Evolutionary conservation across 1,140 invertebrate genomes (phyloP).

Genomic region (Lethrus apterus): DNA sequence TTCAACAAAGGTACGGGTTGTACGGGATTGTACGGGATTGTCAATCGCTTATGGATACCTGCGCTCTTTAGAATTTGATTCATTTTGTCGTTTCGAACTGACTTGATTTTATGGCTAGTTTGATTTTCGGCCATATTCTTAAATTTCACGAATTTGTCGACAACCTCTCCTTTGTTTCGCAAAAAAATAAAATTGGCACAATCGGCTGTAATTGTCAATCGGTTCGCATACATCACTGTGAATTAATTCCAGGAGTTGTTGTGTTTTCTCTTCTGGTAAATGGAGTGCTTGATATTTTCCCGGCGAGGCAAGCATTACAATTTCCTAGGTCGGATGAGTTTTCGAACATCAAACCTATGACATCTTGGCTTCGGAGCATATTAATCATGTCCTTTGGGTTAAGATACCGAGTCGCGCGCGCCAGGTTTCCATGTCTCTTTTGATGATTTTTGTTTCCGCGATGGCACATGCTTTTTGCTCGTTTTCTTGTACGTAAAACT

Average conservation of each 20-base stretch:
- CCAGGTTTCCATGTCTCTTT: not conserved
- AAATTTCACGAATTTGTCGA: constrained; percentile 3
- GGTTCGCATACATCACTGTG: too few relatives aligned
- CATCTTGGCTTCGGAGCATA: not conserved
- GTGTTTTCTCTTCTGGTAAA: too few relatives aligned
- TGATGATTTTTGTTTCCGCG: too few relatives aligned
- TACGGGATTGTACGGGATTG: constrained; percentile 14
- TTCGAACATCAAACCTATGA: not conserved
- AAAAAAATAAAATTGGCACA: too few relatives aligned
- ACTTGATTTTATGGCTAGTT: constrained; percentile 8
- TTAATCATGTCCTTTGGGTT: not conserved
- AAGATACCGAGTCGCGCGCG: not conserved
- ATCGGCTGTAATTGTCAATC: too few relatives aligned
- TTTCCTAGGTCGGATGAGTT: too few relatives aligned
- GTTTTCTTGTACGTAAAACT: not conserved
- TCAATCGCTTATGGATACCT: constrained; percentile 22
- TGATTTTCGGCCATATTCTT: constrained; percentile 3
- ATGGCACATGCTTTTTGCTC: not conserved
- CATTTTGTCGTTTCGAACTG: constrained; percentile 2
- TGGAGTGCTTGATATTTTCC: too few relatives aligned
- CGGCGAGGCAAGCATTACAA: too few relatives aligned
- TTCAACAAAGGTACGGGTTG: constrained; percentile 13
- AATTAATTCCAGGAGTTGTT: constrained; percentile 16
- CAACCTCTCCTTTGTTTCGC: constrained; percentile 8
- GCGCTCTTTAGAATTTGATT: constrained; percentile 4